Evolutionary conservation across 2,113 vertebrate species (phyloP).

Genomic region (Galeopterus variegatus): DNA sequence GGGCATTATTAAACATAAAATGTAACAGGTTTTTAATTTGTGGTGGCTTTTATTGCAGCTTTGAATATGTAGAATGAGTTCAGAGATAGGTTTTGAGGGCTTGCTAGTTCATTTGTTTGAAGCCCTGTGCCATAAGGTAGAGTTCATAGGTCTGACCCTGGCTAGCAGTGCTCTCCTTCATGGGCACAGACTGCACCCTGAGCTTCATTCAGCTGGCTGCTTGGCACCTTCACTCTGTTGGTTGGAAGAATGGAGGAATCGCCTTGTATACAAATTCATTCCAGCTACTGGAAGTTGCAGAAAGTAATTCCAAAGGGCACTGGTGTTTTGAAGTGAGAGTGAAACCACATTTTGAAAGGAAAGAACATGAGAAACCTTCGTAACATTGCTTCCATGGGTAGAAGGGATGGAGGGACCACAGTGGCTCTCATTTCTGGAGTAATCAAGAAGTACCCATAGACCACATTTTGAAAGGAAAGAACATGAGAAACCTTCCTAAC

Average conservation of each 20-base stretch:
- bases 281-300: not conserved
- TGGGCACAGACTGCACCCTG: not conserved
- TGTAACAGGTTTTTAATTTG: not conserved
- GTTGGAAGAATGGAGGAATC: not conserved
- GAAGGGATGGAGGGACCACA: not conserved
- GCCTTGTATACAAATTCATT: not conserved
- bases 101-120: conserved; percentile 22
- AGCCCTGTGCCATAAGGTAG: not conserved
- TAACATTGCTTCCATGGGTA: not conserved
- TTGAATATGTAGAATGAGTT: conserved; percentile 57
- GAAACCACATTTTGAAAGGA: conserved; percentile 38
- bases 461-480: too few species aligned
- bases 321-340: conserved; percentile 28
- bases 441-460: not conserved
- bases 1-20: not conserved
- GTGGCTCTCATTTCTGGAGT: not conserved
- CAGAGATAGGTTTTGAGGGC: conserved; percentile 18
- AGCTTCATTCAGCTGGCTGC: not conserved
- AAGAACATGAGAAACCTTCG: not conserved
- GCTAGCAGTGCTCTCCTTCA: not conserved
- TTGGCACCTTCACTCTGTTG: not conserved
- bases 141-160: not conserved
- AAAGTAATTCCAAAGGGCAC: conserved; percentile 1
- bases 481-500: too few species aligned
- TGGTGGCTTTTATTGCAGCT: conserved; percentile 38